These are phyloP conservation scores for Argopecten irradians DNA, from an alignment of 1,140 invertebrate species.

Conservation along the genomic window DNA sequence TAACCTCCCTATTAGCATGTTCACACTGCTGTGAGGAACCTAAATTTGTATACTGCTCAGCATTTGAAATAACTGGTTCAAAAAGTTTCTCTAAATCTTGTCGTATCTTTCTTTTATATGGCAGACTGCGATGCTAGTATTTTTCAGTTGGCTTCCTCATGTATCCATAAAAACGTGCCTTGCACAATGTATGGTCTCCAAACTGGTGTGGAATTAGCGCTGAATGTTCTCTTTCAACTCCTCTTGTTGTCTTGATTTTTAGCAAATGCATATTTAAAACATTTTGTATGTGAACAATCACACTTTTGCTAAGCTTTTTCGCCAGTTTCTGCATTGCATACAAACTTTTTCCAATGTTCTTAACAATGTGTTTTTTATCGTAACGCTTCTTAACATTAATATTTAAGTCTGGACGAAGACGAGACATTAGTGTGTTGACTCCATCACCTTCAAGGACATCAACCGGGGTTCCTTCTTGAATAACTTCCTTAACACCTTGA, in stretches of 20 bases:
- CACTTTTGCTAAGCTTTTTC: constrained; percentile 40
- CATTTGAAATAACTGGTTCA: constrained; percentile 41
- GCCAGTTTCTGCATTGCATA: constrained; percentile 35
- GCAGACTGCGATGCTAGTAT: constrained; percentile 47
- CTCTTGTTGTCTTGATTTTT: constrained; percentile 47
- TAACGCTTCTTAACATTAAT: background rate
- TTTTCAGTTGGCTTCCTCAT: constrained; percentile 28
- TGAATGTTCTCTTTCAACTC: constrained; percentile 43
- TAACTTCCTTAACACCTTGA: constrained; percentile 27
- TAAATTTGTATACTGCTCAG: constrained; percentile 32
- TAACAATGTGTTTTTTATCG: constrained; percentile 34
- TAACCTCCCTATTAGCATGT: constrained; percentile 41
- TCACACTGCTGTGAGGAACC: constrained; percentile 50
- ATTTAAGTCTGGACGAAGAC: background rate
- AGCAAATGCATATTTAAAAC: constrained; percentile 47
- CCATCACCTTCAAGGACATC: constrained; percentile 36
- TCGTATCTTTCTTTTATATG: constrained; percentile 40
- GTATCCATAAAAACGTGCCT: constrained; percentile 49
- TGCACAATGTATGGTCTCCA: constrained; percentile 41
- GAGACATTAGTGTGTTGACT: constrained; percentile 36
- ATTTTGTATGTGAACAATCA: constrained; percentile 40
- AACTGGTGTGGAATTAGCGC: constrained; percentile 48
- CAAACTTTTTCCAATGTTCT: constrained; percentile 31
- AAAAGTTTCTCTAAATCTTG: constrained; percentile 30
- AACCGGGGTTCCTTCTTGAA: constrained; percentile 32